Base-by-base conservation (phyloP, 2,888 invertebrate species). In the Rutpela maculata region DNA sequence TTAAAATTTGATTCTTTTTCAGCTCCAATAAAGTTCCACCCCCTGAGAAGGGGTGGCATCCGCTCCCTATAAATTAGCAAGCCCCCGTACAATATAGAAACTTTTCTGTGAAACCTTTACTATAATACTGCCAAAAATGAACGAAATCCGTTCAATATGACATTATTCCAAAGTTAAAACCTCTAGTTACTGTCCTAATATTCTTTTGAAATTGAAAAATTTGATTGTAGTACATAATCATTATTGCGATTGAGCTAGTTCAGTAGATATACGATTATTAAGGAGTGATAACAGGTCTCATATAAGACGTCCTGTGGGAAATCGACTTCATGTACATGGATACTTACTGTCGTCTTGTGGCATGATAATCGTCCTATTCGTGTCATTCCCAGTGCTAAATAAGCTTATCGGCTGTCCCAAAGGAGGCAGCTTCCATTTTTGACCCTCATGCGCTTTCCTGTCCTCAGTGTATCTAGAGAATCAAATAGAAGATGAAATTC, bases 351-450 rank as follows among this genome's bases (percentile, higher is more conserved):
- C 94, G 88, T 94, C 94, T 83, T 92, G 92, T 5, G 93, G 92
- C 84, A 93, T 91, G 83, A 94, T 93, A 79, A 93, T 91, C 22
- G 92, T 92, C 84, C 91, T 90, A 35, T 91, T 90, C 62, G 91
- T 90, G 73, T 91, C 90, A 83, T 91, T 91, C 60, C 92, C 92
- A 78, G 93, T 92, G 80, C 93, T 92, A 85, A 94, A 94, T 60
- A 93, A 89, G 87, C 93, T 92, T 84, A 94, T 93, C 9, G 94
- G 93, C 84, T 94, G 93, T n/a, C 94, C 94, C 84, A 92, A 92
- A 18, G 94, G 93, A 38, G 94, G 94, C 76, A 94, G 88, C 85
- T 94, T 94, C 94, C 94, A 94, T 88, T 93, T 94, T 85, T 93
- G 93, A 10, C 93, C 93, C 15, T 92, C 91, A 86, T 92, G 92